Percentiles rank a stretch among this genome's conserved stretches.
These are phyloP conservation scores for Nephrotoma guestfalica DNA, from an alignment of 2,888 invertebrate genomes.

Conservation along the genomic window DNA sequence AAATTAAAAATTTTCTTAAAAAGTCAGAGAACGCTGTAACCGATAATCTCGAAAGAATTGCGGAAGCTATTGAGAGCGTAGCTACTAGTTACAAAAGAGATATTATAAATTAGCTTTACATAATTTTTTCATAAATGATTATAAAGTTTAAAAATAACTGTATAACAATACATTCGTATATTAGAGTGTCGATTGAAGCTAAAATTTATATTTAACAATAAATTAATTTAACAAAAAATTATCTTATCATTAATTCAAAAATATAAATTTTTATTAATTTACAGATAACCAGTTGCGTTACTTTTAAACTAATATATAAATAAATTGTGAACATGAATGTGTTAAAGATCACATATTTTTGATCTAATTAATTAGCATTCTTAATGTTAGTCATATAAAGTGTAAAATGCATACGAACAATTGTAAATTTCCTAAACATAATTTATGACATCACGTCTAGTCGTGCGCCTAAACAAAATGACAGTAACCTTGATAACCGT, in stretches of 20 bases:
- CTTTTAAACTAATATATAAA: neutral
- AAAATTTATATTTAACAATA: neutral
- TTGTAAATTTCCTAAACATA: neutral
- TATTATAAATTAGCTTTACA: too few relatives aligned
- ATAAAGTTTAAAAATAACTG: too few relatives aligned
- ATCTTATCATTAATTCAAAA: neutral
- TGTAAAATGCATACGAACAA: neutral
- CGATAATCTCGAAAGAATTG: too few relatives aligned
- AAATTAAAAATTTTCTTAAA: too few relatives aligned
- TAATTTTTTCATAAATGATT: too few relatives aligned
- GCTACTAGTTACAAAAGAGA: too few relatives aligned
- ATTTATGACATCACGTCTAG: neutral
- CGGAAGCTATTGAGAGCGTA: too few relatives aligned
- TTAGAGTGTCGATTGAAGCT: neutral
- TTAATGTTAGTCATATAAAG: neutral
- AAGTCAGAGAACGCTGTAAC: too few relatives aligned
- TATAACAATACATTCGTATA: neutral
- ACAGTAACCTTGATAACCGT: neutral
- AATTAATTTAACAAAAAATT: neutral
- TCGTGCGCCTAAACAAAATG: neutral
- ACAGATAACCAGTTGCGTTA: neutral
- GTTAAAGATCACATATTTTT: neutral
- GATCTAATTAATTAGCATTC: neutral
- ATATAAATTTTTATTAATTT: neutral
- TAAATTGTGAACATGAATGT: neutral